Percentiles rank a stretch among this genome's conserved stretches.
phyloP scores from a whole-genome alignment of 2,888 invertebrate genomes.

The Lycocerus yunnanus region DNA sequence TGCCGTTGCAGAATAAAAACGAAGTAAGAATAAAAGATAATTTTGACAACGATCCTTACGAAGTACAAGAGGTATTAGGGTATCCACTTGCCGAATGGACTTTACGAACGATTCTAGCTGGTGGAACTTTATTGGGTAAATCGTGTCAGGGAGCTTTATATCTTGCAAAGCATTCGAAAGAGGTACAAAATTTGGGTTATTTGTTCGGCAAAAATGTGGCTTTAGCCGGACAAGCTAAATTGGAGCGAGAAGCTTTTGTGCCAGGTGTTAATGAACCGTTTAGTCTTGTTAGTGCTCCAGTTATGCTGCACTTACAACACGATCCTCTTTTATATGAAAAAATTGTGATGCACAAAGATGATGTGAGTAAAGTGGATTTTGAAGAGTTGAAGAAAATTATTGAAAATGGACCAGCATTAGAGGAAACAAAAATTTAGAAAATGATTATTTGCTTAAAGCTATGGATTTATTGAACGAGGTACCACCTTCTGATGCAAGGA shows the following conservation, averaged over 20 bases:
- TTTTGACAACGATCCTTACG: slow-evolving; percentile 43
- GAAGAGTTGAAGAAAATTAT: slow-evolving; percentile 55
- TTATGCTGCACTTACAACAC: slow-evolving; percentile 78
- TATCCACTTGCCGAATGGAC: slow-evolving; percentile 80
- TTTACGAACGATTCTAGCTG: slow-evolving; percentile 76
- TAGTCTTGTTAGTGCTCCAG: slow-evolving; percentile 80
- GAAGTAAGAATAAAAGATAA: background rate
- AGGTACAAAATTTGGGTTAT: slow-evolving; percentile 80
- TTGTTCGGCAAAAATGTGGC: slow-evolving; percentile 90
- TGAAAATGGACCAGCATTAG: slow-evolving; percentile 69
- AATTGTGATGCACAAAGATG: slow-evolving; percentile 70
- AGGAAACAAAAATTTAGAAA: slow-evolving; percentile 75
- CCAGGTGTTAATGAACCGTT: slow-evolving; percentile 58
- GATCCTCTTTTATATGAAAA: slow-evolving; percentile 70
- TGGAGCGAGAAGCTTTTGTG: slow-evolving; percentile 74
- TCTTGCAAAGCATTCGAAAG: slow-evolving; percentile 79
- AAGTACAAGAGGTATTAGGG: slow-evolving; percentile 56
- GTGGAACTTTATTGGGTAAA: slow-evolving; percentile 77
- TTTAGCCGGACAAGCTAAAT: slow-evolving; percentile 80
- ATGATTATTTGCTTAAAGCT: slow-evolving; percentile 75
- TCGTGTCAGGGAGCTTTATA: slow-evolving; percentile 86
- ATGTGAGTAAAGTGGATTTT: slow-evolving; percentile 70
- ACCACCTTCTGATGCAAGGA: slow-evolving; percentile 80
- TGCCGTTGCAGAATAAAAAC: background rate
- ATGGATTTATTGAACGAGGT: slow-evolving; percentile 75